A percentile compares a stretch with the other conserved stretches of the same genome.
phyloP scores from a whole-genome alignment of 2,113 vertebrate species.

The Anolis sagrei region DNA sequence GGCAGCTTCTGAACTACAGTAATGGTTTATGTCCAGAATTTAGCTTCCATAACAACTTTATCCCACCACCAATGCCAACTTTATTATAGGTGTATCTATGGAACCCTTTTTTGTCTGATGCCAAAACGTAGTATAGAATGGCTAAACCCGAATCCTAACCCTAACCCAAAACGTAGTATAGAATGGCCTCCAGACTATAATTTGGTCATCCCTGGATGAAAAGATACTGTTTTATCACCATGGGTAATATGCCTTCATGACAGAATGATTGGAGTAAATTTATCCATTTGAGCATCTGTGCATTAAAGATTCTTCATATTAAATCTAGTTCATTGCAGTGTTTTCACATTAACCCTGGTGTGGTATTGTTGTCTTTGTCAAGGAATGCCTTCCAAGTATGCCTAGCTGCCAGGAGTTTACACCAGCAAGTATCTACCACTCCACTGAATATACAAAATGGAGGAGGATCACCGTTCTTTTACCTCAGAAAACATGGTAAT shows the following conservation, averaged over 20 bases:
- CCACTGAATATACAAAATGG: slow-evolving; percentile 94
- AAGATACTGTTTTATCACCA: not conserved
- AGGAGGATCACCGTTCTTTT: slow-evolving; percentile 91
- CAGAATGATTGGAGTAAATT: not conserved
- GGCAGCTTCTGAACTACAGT: not conserved
- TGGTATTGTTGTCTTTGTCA: slow-evolving; percentile 42
- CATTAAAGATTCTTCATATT: not conserved
- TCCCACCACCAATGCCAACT: not conserved
- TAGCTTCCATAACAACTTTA: not conserved
- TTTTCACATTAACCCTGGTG: slow-evolving; percentile 22
- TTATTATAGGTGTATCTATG: not conserved
- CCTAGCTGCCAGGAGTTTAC: slow-evolving; percentile 97
- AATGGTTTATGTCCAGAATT: not conserved
- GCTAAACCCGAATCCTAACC: too few relatives aligned
- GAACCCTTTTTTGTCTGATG: not conserved
- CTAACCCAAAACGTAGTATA: not conserved
- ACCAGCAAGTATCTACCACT: slow-evolving; percentile 94
- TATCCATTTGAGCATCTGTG: not conserved
- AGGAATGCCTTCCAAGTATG: slow-evolving; percentile 98
- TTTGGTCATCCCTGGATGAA: not conserved
- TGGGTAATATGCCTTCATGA: not conserved
- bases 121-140: not conserved
- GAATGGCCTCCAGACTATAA: not conserved
- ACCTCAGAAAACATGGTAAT: slow-evolving; percentile 96
- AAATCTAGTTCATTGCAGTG: not conserved